phyloP scores from a whole-genome alignment of 2,888 invertebrate species.

The Gandaritis pyraliata region DNA sequence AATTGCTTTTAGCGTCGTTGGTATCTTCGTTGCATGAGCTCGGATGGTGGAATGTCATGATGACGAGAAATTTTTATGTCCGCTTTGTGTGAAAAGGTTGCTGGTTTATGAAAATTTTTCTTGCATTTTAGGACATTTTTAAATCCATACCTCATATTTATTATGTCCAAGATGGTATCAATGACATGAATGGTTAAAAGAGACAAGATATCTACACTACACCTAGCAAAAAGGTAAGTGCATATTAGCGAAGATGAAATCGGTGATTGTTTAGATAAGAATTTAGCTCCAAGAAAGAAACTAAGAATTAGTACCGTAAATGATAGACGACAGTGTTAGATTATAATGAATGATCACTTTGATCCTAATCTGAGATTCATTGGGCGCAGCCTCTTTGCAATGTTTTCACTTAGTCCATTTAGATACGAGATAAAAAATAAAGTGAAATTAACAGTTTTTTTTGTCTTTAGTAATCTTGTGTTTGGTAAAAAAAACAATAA shows the following conservation, averaged over 20 bases:
- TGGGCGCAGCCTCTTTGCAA: conserved; percentile 53
- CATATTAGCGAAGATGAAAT: conserved; percentile 15
- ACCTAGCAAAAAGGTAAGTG: neutral
- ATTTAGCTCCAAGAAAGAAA: conserved; percentile 29
- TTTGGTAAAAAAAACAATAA: too few species aligned
- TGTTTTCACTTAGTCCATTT: conserved; percentile 69
- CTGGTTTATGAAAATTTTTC: neutral
- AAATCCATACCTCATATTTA: too few species aligned
- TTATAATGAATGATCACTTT: conserved; percentile 44
- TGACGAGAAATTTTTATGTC: conserved; percentile 35
- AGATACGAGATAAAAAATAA: conserved; percentile 49
- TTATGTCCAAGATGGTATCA: too few species aligned
- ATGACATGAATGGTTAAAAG: too few species aligned
- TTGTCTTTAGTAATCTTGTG: too few species aligned
- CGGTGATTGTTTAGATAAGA: conserved; percentile 23
- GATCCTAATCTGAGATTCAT: conserved; percentile 59
- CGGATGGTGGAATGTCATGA: conserved; percentile 26
- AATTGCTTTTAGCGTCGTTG: conserved; percentile 47
- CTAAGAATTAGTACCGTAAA: conserved; percentile 28
- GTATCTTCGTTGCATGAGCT: conserved; percentile 35
- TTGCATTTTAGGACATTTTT: too few species aligned
- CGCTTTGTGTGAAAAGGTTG: conserved; percentile 6
- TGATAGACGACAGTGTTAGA: conserved; percentile 36
- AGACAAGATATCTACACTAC: too few species aligned
- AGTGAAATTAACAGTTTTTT: neutral